Percentiles rank a stretch among this genome's conserved stretches.
These are phyloP conservation scores for Chloroclystis v-ata DNA, from an alignment of 2,888 invertebrate species.

Conservation along the genomic window DNA sequence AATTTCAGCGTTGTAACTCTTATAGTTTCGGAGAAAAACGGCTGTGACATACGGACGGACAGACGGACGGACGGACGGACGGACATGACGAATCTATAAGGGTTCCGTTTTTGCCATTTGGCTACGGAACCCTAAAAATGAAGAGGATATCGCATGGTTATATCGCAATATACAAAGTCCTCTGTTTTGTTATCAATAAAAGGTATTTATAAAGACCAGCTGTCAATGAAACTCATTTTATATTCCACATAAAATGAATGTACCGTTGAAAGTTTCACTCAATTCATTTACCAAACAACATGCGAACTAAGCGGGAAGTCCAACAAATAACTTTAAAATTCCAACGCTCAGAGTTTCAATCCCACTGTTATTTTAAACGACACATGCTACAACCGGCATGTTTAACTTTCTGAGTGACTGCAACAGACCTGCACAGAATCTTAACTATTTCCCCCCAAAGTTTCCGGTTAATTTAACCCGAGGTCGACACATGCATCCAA, in stretches of 20 bases:
- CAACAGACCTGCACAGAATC: slow-evolving; percentile 62
- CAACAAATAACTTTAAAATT: slow-evolving; percentile 32
- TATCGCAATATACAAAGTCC: too few species aligned
- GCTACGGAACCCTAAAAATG: too few species aligned
- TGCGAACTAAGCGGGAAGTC: slow-evolving; percentile 25
- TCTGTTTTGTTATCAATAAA: too few species aligned
- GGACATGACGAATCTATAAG: too few species aligned
- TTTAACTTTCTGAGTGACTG: slow-evolving; percentile 54
- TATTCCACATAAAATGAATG: slow-evolving; percentile 10
- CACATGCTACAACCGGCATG: slow-evolving; percentile 36
- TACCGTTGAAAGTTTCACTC: slow-evolving; percentile 10
- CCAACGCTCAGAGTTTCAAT: slow-evolving; percentile 26
- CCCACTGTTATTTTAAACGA: slow-evolving; percentile 31
- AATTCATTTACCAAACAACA: slow-evolving; percentile 24
- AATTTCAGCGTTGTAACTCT: too few species aligned
- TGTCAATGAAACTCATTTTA: not conserved
- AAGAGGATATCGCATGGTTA: too few species aligned
- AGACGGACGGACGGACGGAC: too few species aligned
- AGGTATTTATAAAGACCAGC: too few species aligned
- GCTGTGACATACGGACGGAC: too few species aligned
- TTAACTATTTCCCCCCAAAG: slow-evolving; percentile 68
- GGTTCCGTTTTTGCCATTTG: too few species aligned
- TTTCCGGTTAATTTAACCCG: slow-evolving; percentile 75
- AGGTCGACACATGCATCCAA: slow-evolving; percentile 63
- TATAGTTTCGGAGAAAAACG: too few species aligned